phyloP scores from a whole-genome alignment of 1,140 invertebrate species.

The Macrostomum lignano region DNA sequence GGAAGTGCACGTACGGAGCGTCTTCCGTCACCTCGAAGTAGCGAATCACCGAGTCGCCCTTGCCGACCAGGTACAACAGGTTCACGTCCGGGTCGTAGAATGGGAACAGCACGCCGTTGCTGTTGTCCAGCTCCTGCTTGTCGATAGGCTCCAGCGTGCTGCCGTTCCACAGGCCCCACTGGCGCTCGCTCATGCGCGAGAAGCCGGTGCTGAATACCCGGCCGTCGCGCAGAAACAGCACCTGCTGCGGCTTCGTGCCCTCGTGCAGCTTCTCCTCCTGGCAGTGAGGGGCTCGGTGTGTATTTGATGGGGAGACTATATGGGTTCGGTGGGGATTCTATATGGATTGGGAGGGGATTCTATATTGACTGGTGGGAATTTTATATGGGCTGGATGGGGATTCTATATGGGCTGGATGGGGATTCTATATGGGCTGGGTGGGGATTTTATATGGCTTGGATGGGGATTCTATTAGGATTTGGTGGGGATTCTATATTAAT shows the following conservation, averaged over 20 bases:
- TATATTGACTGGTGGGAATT: too few relatives aligned
- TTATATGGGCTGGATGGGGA: too few relatives aligned
- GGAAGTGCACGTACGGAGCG: conserved; percentile 19
- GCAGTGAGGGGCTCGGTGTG: too few relatives aligned
- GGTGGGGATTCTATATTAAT: too few relatives aligned
- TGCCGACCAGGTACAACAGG: conserved; percentile 24
- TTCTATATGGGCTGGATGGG: too few relatives aligned
- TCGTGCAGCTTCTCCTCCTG: conserved; percentile 17
- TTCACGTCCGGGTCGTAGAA: conserved; percentile 25
- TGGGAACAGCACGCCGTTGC: conserved; percentile 25
- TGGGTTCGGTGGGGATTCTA: too few relatives aligned
- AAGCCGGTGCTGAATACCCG: conserved; percentile 27
- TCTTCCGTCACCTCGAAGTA: conserved; percentile 26
- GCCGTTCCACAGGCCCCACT: conserved; percentile 22
- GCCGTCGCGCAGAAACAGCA: conserved; percentile 18
- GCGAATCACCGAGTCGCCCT: conserved; percentile 25
- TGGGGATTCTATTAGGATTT: too few relatives aligned
- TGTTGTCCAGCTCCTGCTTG: conserved; percentile 21
- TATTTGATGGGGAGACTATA: too few relatives aligned
- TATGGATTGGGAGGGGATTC: too few relatives aligned
- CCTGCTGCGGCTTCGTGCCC: conserved; percentile 21
- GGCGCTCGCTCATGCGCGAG: conserved; percentile 23
- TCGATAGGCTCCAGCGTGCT: conserved; percentile 10
- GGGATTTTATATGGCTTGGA: too few relatives aligned
- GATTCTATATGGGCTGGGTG: too few relatives aligned